Evolutionary conservation across 2,113 vertebrate species (phyloP), one percentile per base, ranked within the genome.

Genomic region (Ellobius talpinus): DNA sequence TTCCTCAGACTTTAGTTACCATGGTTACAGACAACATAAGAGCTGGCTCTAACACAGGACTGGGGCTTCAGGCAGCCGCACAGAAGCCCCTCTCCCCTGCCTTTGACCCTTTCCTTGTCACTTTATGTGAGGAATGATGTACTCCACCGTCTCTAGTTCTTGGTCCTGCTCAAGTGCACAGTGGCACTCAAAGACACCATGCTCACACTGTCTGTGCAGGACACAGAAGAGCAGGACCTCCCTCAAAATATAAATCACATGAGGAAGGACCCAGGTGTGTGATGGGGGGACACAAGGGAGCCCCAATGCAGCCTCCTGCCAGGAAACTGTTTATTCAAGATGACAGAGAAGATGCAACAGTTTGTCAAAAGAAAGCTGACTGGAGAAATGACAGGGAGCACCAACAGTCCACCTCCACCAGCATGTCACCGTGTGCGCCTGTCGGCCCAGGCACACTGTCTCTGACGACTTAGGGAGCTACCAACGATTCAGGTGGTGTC

Each of bases 1-100:
- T 33, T 73, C 66, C 63, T 45, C 70, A 11, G 74, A n/a, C 77
- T 16, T 16, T 61, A 42, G 96, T 97, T 89, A 78, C 97, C 52
- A 91, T 97, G 97, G 97, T 85, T 89, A 97, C 96, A 95, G 94
- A 96, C 17, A 73, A 93, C 72, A 55, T 19, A 82, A 86, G 65
- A 31, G 36, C 68, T 74, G 90, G 79, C 92, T 90, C 12, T 19
- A 70, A 87, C 77, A 89, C 3, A 11, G 14, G 55, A 82, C 31
- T 24, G 42, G 92, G n/a, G 47, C 65, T 66, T 50, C 63, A 7
- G 55, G 88, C 93, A 87, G 74, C 87, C 61, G 66, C 87, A 61
- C 89, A 88, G 50, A 94, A 33, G 26, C 61, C 73, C 13, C 58
- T 82, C 36, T 85, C 81, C 68, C 45, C 45, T 1, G 39, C 45